Percentiles rank a stretch among this genome's conserved stretches.
These are phyloP conservation scores for Leucophenga maculata DNA, from an alignment of 2,888 invertebrate species.

Conservation along the genomic window DNA sequence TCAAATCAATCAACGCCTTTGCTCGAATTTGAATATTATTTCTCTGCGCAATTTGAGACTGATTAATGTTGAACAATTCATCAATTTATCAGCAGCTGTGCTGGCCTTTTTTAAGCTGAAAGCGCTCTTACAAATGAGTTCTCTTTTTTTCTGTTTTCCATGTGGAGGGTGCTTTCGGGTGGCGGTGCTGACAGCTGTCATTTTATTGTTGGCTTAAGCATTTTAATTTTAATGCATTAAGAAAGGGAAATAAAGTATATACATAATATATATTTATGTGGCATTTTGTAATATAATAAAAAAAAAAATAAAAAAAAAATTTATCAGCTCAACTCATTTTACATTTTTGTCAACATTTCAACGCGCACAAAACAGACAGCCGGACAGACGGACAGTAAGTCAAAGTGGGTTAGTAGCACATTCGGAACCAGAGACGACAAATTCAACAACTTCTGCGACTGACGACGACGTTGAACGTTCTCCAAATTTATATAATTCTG, in stretches of 20 bases:
- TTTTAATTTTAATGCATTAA: slow-evolving; percentile 5
- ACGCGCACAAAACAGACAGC: slow-evolving; percentile 21
- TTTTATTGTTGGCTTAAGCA: background rate
- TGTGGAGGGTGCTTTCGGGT: background rate
- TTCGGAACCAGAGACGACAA: slow-evolving; percentile 41
- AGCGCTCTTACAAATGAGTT: too few relatives aligned
- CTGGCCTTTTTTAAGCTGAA: too few relatives aligned
- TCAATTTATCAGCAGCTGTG: background rate
- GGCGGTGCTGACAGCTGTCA: slow-evolving; percentile 1
- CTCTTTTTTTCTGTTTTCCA: background rate
- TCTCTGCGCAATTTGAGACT: slow-evolving; percentile 1
- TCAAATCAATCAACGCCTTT: slow-evolving; percentile 59
- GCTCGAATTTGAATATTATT: background rate
- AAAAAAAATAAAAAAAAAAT: background rate
- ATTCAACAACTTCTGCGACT: slow-evolving; percentile 22
- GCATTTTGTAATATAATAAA: slow-evolving; percentile 16
- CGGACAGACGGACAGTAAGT: slow-evolving; percentile 33
- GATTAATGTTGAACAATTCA: background rate
- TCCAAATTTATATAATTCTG: slow-evolving; percentile 5
- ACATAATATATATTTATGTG: slow-evolving; percentile 9
- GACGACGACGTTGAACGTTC: slow-evolving; percentile 34
- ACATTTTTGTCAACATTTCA: slow-evolving; percentile 26
- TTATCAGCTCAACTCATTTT: slow-evolving; percentile 20
- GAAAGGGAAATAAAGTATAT: background rate
- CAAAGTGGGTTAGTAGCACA: slow-evolving; percentile 63